Evolutionary conservation across 2,797 vertebrate genomes (phyloP), one percentile per base, ranked within the genome.

Genomic region (Peromyscus aztecus): DNA sequence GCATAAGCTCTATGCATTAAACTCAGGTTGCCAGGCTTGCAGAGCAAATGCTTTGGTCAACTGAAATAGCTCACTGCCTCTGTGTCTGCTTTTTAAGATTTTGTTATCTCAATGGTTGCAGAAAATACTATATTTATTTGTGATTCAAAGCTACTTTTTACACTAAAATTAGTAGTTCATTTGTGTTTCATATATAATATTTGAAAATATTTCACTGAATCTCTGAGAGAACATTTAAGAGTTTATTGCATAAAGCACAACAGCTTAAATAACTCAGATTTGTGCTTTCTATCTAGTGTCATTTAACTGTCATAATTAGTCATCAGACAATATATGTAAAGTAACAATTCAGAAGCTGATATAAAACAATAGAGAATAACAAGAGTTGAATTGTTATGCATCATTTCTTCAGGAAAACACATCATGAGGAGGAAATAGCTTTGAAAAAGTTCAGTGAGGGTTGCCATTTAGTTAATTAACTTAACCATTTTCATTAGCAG

Each of bases 401-500:
- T 97, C 94, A 97, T 98, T 98, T 98, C 98, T 98, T 98, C 97
- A 98, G 96, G 96, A 97, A 98, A 98, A 98, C 97, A 97, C 98
- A 98, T 97, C 97, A 97, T 5, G 17, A 88, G 83, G 95, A 52
- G 43, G 37, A 98, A 98, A 98, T 98, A 98, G 92, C 97, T 98
- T 98, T 97, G 97, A 97, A 43, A 82, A 97, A 97, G 95, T 98
- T 98, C 67, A 43, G 97, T 91, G 98, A 97, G 94, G 96, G 97
- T 97, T 97, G 93, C 91, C 97, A 97, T 98, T 98, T 98, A 98
- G 96, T 98, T 98, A 98, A 98, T 98, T 98, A 98, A 98, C 97
- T 97, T 93, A 98, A 95, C 92, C 92, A 98, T 98, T 98, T 98
- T 98, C 97, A 98, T 98, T 98, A 98, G 95, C 92, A 98, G 97